These are phyloP conservation scores for Cactoblastis cactorum DNA, from an alignment of 2,888 invertebrate genomes.

Conservation along the genomic window DNA sequence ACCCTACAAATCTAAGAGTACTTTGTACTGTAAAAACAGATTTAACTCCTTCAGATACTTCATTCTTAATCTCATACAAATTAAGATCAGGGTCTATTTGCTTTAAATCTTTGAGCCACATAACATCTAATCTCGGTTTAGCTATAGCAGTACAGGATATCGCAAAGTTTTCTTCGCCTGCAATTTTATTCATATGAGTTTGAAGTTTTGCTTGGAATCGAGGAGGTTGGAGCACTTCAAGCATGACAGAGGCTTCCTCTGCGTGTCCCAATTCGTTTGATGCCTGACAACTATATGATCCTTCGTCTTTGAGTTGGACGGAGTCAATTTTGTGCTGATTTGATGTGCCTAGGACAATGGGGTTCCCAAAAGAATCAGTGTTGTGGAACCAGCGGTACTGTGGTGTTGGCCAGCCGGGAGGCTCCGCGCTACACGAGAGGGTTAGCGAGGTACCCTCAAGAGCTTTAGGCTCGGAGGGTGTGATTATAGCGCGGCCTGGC, in stretches of 20 bases:
- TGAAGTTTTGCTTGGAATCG: constrained; percentile 90
- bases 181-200: constrained; percentile 88
- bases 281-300: constrained; percentile 93
- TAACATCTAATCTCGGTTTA: constrained; percentile 90
- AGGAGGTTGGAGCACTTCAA: constrained; percentile 94
- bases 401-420: constrained; percentile 95
- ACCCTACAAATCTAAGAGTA: constrained; percentile 88
- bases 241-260: constrained; percentile 88
- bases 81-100: constrained; percentile 88
- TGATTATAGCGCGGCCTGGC: constrained; percentile 90
- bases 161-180: constrained; percentile 88
- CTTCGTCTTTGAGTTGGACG: constrained; percentile 91
- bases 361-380: constrained; percentile 81
- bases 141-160: constrained; percentile 92
- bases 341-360: constrained; percentile 86
- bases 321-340: constrained; percentile 91
- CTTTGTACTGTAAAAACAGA: constrained; percentile 91
- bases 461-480: constrained; percentile 90
- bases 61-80: constrained; percentile 89
- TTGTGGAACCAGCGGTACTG: constrained; percentile 94
- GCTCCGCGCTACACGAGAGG: constrained; percentile 90
- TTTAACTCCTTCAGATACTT: constrained; percentile 87
- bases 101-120: constrained; percentile 92
- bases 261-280: constrained; percentile 93
- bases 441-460: constrained; percentile 91